A percentile compares a stretch with the other conserved stretches of the same genome.
Evolutionary conservation across 1,140 invertebrate genomes (phyloP).

Genomic region (Copidosoma floridanum): DNA sequence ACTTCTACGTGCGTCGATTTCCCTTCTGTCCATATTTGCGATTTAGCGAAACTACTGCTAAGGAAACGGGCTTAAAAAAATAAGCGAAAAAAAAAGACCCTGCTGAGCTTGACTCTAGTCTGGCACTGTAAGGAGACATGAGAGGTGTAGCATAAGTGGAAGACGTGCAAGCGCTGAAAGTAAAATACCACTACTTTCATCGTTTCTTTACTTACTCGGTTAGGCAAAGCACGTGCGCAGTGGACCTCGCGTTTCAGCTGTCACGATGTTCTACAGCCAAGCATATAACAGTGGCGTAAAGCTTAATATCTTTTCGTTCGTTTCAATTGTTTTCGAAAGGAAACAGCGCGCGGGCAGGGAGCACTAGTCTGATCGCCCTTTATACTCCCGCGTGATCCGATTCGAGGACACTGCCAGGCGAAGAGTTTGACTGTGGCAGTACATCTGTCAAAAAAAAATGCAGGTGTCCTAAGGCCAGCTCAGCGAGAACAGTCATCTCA

Average conservation of each 20-base stretch:
- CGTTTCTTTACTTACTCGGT: slow-evolving; percentile 63
- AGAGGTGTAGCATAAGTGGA: slow-evolving; percentile 28
- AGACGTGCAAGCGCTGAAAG: slow-evolving; percentile 43
- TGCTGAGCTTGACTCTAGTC: slow-evolving; percentile 52
- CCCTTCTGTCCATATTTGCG: no score
- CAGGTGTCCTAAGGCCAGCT: slow-evolving; percentile 75
- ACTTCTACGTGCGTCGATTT: no score
- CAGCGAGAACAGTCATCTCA: slow-evolving; percentile 74
- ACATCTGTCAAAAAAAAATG: slow-evolving; percentile 74
- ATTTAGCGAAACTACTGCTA: slow-evolving; percentile 74
- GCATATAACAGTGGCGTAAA: slow-evolving; percentile 42
- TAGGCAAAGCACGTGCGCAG: slow-evolving; percentile 51
- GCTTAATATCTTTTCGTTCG: no score
- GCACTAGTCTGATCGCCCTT: no score
- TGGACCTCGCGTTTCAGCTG: slow-evolving; percentile 30
- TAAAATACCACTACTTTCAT: slow-evolving; percentile 70
- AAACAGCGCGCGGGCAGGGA: no score
- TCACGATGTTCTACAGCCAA: slow-evolving; percentile 46
- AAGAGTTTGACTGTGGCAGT: slow-evolving; percentile 78
- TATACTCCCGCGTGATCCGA: slow-evolving; percentile 59
- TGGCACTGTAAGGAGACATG: slow-evolving; percentile 24
- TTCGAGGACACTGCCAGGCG: slow-evolving; percentile 65
- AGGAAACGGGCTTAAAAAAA: slow-evolving; percentile 67
- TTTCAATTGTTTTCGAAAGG: no score
- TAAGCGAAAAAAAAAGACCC: slow-evolving; percentile 79